phyloP scores from a whole-genome alignment of 2,797 vertebrate genomes.

The Alectoris magna region DNA sequence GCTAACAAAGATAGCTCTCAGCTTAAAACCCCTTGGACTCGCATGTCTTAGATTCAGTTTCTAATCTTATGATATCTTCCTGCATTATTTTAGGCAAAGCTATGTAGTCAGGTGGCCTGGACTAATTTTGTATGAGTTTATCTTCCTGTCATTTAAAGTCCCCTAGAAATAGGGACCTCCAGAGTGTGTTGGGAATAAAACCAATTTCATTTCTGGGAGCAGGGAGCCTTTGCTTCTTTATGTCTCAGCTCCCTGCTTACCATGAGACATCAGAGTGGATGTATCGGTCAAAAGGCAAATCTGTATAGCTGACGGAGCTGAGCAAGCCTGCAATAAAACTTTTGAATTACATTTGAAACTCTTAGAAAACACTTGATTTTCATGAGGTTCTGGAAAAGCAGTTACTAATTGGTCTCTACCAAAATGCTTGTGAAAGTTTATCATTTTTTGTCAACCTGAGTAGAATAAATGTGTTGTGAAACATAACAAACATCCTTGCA shows the following conservation, averaged over 20 bases:
- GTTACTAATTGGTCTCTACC: background rate
- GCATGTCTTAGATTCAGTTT: background rate
- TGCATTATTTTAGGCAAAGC: background rate
- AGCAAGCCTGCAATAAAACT: background rate
- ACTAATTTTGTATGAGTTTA: background rate
- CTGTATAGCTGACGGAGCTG: background rate
- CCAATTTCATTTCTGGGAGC: background rate
- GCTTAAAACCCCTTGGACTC: background rate
- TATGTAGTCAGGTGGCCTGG: background rate
- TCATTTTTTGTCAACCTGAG: background rate
- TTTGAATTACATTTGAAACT: background rate
- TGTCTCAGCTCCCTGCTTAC: background rate
- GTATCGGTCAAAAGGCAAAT: background rate
- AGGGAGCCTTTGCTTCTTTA: background rate
- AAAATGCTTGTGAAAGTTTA: background rate
- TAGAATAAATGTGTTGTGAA: accelerated
- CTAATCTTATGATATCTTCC: background rate
- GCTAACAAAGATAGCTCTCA: background rate
- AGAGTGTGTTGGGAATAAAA: background rate
- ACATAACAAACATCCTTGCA: background rate
- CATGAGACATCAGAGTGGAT: background rate
- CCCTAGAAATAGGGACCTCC: background rate
- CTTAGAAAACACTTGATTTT: background rate
- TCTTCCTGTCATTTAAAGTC: background rate
- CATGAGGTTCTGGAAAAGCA: background rate